phyloP scores from a whole-genome alignment of 2,113 vertebrate genomes.

The Megaceryle torquata region DNA sequence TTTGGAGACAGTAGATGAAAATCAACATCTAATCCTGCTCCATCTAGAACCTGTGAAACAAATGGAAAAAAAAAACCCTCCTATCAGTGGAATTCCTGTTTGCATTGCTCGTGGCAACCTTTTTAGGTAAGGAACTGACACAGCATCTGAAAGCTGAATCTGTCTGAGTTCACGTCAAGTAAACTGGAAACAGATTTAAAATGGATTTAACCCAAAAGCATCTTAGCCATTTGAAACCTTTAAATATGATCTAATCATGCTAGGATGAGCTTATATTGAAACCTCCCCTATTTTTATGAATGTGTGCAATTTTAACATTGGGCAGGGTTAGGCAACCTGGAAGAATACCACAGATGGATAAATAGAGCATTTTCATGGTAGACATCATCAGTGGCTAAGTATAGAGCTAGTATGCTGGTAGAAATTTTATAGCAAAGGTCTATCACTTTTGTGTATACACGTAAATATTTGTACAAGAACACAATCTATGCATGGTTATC shows the following conservation, averaged over 20 bases:
- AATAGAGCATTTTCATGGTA: not conserved
- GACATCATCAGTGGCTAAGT: not conserved
- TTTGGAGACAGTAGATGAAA: constrained; percentile 87
- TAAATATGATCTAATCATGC: not conserved
- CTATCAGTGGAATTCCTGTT: not conserved
- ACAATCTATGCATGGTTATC: not conserved
- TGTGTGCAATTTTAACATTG: not conserved
- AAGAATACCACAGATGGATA: not conserved
- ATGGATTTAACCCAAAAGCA: not conserved
- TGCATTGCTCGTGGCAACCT: not conserved
- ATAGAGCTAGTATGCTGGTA: not conserved
- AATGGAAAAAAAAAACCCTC: not conserved
- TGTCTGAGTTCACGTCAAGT: not conserved
- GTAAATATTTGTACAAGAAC: not conserved
- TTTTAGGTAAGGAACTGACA: not conserved
- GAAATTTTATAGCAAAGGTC: not conserved
- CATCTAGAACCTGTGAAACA: constrained; percentile 87
- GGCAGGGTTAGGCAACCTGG: not conserved
- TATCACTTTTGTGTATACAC: not conserved
- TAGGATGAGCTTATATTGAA: not conserved
- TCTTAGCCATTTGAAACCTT: not conserved
- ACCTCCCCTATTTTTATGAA: not conserved
- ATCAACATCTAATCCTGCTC: constrained; percentile 92
- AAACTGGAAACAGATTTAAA: not conserved
- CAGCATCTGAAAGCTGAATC: not conserved